Evolutionary conservation across 2,113 vertebrate genomes (phyloP), one percentile per base, ranked within the genome.

Genomic region (Eidolon helvum): DNA sequence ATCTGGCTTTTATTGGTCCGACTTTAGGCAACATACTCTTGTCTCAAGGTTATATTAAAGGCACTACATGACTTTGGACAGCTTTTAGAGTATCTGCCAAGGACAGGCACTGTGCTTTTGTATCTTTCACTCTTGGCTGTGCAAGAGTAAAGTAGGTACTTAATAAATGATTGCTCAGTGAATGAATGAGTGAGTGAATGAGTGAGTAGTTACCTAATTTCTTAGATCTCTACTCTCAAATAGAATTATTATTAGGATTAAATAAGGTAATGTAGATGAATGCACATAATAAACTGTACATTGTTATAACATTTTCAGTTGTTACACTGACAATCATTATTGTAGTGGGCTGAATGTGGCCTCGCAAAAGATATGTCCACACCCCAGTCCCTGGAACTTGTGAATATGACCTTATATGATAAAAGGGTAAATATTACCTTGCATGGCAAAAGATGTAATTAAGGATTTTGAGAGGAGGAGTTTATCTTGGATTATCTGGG

Each of bases 41-140:
- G 16, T 87, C 65, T 93, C 68, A 45, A 53, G 75, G 72, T 75
- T 90, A 38, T 50, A 90, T 96, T 84, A 48, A 77, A 84, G 69
- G 68, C 0, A 38, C 43, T 30, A 28, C 2, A 5, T 48, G 61
- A 33, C 50, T 90, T 12, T 94, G 77, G 40, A 57, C 57, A 89
- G 78, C 35, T 82, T 82, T 89, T 72, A 78, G 10, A 80, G 40
- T 43, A 18, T 24, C 66, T 86, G 28, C 45, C 26, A 74, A 94
- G 66, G 72, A 50, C 35, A 74, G 7, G 16, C 14, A 74, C 48
- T 89, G 4, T 57, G 53, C 8, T 74, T 94, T 38, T 77, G 28
- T 48, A 8, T 84, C 50, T 59, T 69, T 72, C 50, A 16, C 24
- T 53, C 63, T 85, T 28, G 68, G 24, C 10, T 82, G 10, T 85